Base-by-base conservation (phyloP, 2,113 vertebrate genomes). In the Hippolais icterina region DNA sequence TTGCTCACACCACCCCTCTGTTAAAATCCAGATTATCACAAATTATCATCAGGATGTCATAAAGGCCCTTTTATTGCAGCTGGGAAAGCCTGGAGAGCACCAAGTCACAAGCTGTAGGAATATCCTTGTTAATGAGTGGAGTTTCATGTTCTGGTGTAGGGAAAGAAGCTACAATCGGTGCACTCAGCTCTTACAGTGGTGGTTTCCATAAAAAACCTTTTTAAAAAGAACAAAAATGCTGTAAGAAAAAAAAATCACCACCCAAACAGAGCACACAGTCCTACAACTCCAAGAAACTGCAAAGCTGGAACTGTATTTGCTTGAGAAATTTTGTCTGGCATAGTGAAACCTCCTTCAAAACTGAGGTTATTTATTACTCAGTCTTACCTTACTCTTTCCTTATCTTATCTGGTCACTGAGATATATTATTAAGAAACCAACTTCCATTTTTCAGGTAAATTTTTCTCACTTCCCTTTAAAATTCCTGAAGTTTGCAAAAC, bases 11-110 rank as follows among this genome's bases (percentile, higher is more conserved):
- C 63, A 88, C 57, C 93, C 82, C 71, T 94, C 88, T 95, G 85
- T 74, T 72, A 89, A 97, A 94, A 79, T 70, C 84, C 82, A 96
- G 81, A 95, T 97, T 79, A 97, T 79, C 70, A 74, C 39, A 94
- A 95, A 89, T 64, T 50, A 80, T 85, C 74, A 90, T 78, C 83
- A 96, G 63, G 96, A 69, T 89, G 53, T 60, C 75, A 75, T 15
- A 93, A 95, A 85, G 63, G 76, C 49, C 87, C 70, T 86, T 95
- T 53, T 37, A 93, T 69, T 74, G 83, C 90, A 96, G 92, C 86
- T 93, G 52, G 87, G 84, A 94, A 97, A 95, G 76, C 37, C 42
- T 95, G 65, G 49, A 68, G 66, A 93, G 96, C 68, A 82, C 52
- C 64, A 95, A 96, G 42, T 54, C 72, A 46, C 54, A 77, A 6